phyloP scores from a whole-genome alignment of 2,888 invertebrate genomes.

The Microctonus aethiopoides region DNA sequence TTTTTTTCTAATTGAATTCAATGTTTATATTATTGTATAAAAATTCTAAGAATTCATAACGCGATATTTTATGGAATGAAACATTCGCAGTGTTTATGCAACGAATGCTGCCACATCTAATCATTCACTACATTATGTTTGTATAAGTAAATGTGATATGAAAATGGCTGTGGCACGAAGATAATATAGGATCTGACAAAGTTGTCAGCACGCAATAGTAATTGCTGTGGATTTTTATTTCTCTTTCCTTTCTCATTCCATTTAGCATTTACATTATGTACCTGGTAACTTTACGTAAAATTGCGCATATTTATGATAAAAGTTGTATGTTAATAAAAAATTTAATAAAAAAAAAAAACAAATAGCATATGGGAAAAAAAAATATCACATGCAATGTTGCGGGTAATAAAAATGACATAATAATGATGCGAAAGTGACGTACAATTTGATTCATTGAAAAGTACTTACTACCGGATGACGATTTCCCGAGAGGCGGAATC shows the following conservation, averaged over 20 bases:
- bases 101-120: not conserved
- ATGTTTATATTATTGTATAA: not conserved
- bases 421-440: constrained; percentile 1
- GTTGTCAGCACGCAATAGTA: constrained; percentile 23
- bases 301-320: not conserved
- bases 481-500: constrained; percentile 7
- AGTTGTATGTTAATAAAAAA: not conserved
- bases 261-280: not conserved
- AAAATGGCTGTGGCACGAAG: not conserved
- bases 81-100: not conserved
- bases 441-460: constrained; percentile 9
- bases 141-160: constrained; percentile 3
- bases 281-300: not conserved
- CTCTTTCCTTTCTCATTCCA: not conserved
- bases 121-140: not conserved
- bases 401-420: not conserved
- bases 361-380: not conserved
- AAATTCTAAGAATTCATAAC: not conserved
- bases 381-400: not conserved
- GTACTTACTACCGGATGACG: constrained; percentile 12
- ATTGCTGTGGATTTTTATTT: constrained; percentile 6
- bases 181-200: constrained; percentile 6
- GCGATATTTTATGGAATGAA: not conserved
- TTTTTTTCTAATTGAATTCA: no score
- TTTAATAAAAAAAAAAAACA: not conserved